Base-by-base conservation (phyloP, 2,113 vertebrate species). In the Sterrhoptilus dennistouni region DNA sequence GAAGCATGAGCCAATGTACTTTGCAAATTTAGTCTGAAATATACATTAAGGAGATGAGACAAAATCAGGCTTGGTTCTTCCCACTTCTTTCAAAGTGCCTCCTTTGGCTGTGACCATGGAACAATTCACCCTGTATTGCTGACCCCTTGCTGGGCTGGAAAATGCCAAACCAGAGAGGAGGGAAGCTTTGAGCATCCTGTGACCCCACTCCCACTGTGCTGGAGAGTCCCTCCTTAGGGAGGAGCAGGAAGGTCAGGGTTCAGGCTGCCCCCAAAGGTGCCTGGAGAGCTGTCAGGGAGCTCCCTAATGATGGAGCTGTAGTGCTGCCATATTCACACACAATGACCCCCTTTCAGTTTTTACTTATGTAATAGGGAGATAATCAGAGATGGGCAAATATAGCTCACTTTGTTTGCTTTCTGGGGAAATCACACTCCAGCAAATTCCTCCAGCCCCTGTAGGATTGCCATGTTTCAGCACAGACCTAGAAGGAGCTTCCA, bases 401-500 rank as follows among this genome's bases (percentile, higher is more conserved):
- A 81, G 68, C 50, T 65, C 27, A 35, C 42, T 42, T 75, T 72
- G 27, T 94, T 91, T 90, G 44, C 35, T 92, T 53, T 89, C 79
- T 50, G 60, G 49, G 60, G 83, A 92, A 86, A 78, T 93, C 68
- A 64, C 60, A 84, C 71, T 91, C 77, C 49, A 69, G 69, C 61
- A 89, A 87, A 90, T 83, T 94, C 53, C 52, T 87, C 68, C 69
- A 57, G 47, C 33, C 71, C 75, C 86, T 6, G 9, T 56, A 90
- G 85, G 75, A 66, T 61, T 3, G 0, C 60, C 45, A 23, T 45
- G 47, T 70, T 87, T 89, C 18, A 0, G 68, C 61, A 49, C 86
- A 90, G 93, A 77, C 93, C 77, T 82, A 84, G 66, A 82, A 96
- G 90, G 40, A 87, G 49, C 83, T 94, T 95, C 86, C 70, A 77